Percentiles rank a stretch among this genome's conserved stretches.
Evolutionary conservation across 2,797 vertebrate genomes (phyloP).

Genomic region (Hipposideros larvatus): DNA sequence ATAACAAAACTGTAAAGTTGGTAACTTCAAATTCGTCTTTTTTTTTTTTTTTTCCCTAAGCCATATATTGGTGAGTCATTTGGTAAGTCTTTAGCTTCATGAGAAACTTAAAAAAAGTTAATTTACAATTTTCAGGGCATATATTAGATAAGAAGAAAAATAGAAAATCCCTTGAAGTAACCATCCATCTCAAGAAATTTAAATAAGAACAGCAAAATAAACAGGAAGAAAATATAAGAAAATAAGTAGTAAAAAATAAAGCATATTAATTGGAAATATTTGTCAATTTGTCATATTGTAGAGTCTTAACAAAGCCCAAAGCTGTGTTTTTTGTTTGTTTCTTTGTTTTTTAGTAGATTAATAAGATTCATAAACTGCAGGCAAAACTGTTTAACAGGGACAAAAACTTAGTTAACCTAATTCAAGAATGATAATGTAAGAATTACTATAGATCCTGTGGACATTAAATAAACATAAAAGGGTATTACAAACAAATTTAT

Average conservation of each 20-base stretch:
- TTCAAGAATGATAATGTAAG: not conserved
- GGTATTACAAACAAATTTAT: not conserved
- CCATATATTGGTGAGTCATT: not conserved
- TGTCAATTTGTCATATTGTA: not conserved
- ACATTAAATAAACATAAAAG: not conserved
- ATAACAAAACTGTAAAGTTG: not conserved
- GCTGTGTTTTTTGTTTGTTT: not conserved
- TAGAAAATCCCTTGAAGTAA: not conserved
- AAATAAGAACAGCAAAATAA: not conserved
- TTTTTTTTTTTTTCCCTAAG: not conserved
- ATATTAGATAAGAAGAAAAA: not conserved
- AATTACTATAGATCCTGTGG: not conserved
- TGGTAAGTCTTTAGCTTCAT: not conserved
- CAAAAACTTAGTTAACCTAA: not conserved
- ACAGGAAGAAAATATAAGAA: not conserved
- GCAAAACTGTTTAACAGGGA: not conserved
- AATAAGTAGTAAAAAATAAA: not conserved
- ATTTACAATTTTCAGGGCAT: not conserved
- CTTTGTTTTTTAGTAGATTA: not conserved
- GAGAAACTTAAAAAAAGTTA: not conserved
- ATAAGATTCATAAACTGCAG: not conserved
- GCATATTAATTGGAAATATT: not conserved
- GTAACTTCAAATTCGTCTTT: not conserved
- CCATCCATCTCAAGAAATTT: not conserved
- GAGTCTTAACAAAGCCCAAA: not conserved